Percentiles rank a stretch among this genome's conserved stretches.
phyloP scores from a whole-genome alignment of 2,797 vertebrate species.

The Alca torda region DNA sequence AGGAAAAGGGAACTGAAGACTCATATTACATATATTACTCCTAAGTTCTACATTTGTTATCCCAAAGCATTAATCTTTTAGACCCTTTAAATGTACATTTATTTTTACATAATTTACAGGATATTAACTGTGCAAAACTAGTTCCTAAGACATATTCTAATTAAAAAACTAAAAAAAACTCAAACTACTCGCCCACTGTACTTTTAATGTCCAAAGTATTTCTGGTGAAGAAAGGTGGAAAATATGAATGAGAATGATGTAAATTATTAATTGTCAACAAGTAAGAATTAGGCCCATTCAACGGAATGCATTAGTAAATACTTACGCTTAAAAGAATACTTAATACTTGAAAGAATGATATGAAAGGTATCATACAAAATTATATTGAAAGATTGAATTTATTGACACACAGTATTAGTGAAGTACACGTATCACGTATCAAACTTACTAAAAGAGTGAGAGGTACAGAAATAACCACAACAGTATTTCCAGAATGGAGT shows the following conservation, averaged over 20 bases:
- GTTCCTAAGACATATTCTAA: not conserved
- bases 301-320: not conserved
- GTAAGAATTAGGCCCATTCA: not conserved
- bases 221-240: not conserved
- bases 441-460: constrained; percentile 51
- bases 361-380: not conserved
- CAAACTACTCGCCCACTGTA: not conserved
- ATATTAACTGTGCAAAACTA: not conserved
- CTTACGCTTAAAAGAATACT: not conserved
- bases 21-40: not conserved
- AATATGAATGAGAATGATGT: not conserved
- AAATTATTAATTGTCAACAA: not conserved
- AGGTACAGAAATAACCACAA: constrained; percentile 15
- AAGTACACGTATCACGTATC: constrained; percentile 41
- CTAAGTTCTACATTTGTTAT: not conserved
- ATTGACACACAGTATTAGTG: constrained; percentile 17
- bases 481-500: constrained; percentile 27
- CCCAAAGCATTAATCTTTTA: not conserved
- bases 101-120: not conserved
- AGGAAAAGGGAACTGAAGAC: not conserved
- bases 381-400: not conserved
- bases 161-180: not conserved
- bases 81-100: not conserved
- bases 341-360: not conserved
- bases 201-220: not conserved